phyloP scores from a whole-genome alignment of 2,797 vertebrate species.

The Sarcophilus harrisii region DNA sequence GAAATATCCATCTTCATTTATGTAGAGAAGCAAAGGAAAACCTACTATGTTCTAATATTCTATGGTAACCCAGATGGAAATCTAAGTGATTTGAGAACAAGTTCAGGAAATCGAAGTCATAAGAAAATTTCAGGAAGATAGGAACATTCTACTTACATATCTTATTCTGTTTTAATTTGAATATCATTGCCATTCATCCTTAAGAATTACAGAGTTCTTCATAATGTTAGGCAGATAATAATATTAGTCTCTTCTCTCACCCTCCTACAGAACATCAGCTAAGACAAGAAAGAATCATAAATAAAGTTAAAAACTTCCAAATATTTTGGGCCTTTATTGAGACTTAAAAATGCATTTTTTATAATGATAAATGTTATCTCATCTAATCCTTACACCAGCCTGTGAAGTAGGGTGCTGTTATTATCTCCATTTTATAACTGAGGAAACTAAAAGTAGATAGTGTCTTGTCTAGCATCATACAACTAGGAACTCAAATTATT shows the following conservation, averaged over 20 bases:
- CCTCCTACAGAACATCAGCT: constrained; percentile 19
- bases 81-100: constrained; percentile 16
- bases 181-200: not conserved
- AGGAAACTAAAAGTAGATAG: not conserved
- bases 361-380: not conserved
- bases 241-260: constrained; percentile 2
- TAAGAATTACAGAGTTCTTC: not conserved
- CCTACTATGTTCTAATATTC: not conserved
- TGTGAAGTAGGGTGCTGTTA: not conserved
- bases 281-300: not conserved
- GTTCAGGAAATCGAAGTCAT: not conserved
- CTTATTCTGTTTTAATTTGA: constrained; percentile 41
- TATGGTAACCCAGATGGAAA: not conserved
- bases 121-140: not conserved
- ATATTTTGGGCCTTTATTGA: not conserved
- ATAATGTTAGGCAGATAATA: not conserved
- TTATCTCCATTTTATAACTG: not conserved
- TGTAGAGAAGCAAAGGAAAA: not conserved
- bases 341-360: not conserved
- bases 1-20: not conserved
- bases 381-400: not conserved
- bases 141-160: not conserved
- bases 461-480: not conserved
- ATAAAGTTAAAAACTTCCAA: constrained; percentile 27
- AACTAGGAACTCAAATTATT: not conserved